Evolutionary conservation across 2,797 vertebrate genomes (phyloP).

Genomic region (Spondyliosoma cantharus): DNA sequence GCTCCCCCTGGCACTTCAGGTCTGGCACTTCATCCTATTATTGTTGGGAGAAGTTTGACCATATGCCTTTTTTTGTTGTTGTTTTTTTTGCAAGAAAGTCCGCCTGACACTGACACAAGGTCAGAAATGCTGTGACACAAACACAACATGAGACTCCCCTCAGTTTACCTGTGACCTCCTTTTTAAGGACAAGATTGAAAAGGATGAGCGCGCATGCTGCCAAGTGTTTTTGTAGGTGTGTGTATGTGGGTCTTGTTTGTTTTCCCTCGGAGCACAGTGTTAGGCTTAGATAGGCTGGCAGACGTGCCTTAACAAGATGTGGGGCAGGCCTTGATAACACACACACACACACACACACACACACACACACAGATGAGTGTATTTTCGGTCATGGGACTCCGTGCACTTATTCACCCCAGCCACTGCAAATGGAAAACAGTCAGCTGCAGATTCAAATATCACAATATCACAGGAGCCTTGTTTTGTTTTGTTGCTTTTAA

Average conservation of each 20-base stretch:
- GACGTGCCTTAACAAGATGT: constrained; percentile 80
- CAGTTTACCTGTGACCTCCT: constrained; percentile 70
- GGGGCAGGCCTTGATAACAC: constrained; percentile 73
- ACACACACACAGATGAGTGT: constrained; percentile 71
- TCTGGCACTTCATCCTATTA: constrained; percentile 61
- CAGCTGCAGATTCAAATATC: constrained; percentile 49
- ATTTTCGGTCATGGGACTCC: constrained; percentile 75
- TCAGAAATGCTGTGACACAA: constrained; percentile 37
- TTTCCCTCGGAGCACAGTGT: constrained; percentile 67
- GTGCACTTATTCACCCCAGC: constrained; percentile 71
- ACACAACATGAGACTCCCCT: constrained; percentile 46
- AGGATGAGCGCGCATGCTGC: constrained; percentile 60
- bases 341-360: constrained; percentile 23
- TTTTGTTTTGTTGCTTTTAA: constrained; percentile 27
- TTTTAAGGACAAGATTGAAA: constrained; percentile 72
- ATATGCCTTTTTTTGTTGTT: constrained; percentile 29
- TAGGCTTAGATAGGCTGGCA: constrained; percentile 72
- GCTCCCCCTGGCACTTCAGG: constrained; percentile 25
- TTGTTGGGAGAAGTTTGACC: constrained; percentile 52
- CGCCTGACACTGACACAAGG: constrained; percentile 37
- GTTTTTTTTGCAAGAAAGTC: constrained; percentile 42
- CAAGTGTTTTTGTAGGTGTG: constrained; percentile 61
- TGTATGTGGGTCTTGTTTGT: constrained; percentile 72
- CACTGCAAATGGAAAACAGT: constrained; percentile 66
- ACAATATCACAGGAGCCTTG: constrained; percentile 36